Percentiles rank a stretch among this genome's conserved stretches.
Evolutionary conservation across 1,140 invertebrate genomes (phyloP).

Genomic region (Telenomus remus): DNA sequence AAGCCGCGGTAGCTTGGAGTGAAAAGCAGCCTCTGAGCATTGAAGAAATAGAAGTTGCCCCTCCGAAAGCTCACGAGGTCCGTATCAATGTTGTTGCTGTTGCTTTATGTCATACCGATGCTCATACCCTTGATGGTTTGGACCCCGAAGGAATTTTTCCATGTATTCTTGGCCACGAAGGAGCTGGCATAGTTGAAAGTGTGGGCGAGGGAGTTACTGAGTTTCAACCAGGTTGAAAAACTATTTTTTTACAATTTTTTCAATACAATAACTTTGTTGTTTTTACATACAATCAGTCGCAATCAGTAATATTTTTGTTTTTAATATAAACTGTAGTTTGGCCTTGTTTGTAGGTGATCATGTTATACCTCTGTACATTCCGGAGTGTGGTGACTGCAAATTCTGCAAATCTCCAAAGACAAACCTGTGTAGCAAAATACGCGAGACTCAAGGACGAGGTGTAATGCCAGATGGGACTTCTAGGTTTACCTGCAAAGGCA

Average conservation of each 20-base stretch:
- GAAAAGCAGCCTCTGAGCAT: slow-evolving; percentile 89
- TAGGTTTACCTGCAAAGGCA: slow-evolving; percentile 93
- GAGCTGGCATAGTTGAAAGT: slow-evolving; percentile 96
- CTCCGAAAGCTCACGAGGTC: slow-evolving; percentile 92
- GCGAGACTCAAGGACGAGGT: slow-evolving; percentile 89
- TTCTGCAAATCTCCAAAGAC: slow-evolving; percentile 97
- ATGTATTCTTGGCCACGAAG: slow-evolving; percentile 94
- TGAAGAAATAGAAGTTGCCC: slow-evolving; percentile 95
- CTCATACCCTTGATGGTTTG: slow-evolving; percentile 92
- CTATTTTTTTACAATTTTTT: too few relatives aligned
- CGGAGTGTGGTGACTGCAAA: slow-evolving; percentile 97
- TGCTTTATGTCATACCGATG: slow-evolving; percentile 98
- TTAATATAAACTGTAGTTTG: too few relatives aligned
- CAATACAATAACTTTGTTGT: too few relatives aligned
- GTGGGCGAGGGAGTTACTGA: slow-evolving; percentile 94
- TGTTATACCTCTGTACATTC: slow-evolving; percentile 96
- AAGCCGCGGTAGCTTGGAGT: slow-evolving; percentile 94
- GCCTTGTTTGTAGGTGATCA: slow-evolving; percentile 84
- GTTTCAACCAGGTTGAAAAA: slow-evolving; percentile 81
- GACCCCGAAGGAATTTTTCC: slow-evolving; percentile 98
- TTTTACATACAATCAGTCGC: too few relatives aligned
- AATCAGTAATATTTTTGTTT: too few relatives aligned
- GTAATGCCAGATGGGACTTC: slow-evolving; percentile 97
- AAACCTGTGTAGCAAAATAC: slow-evolving; percentile 96
- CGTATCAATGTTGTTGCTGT: slow-evolving; percentile 87